These are phyloP conservation scores for Thalassoma bifasciatum DNA, from an alignment of 2,113 vertebrate genomes.

Conservation along the genomic window DNA sequence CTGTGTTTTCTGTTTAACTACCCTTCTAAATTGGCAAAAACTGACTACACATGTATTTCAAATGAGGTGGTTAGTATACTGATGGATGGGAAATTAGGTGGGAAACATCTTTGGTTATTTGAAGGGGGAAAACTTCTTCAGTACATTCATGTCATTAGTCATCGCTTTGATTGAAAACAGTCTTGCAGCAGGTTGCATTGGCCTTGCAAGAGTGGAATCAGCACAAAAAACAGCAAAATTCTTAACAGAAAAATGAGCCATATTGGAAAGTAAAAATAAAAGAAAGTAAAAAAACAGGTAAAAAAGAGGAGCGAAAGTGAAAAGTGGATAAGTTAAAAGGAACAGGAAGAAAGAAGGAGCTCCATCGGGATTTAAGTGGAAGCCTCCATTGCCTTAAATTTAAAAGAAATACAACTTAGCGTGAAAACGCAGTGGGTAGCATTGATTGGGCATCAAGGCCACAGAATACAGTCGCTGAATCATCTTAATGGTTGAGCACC, in stretches of 20 bases:
- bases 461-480: constrained; percentile 23
- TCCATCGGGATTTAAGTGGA: constrained; percentile 20
- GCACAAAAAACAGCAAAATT: neutral
- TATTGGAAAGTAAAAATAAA: neutral
- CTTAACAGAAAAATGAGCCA: constrained; percentile 6
- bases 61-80: neutral
- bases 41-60: neutral
- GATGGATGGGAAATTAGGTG: too few species aligned
- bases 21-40: too few species aligned
- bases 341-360: neutral
- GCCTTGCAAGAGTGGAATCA: constrained; percentile 16
- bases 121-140: too few species aligned
- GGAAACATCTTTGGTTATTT: too few species aligned
- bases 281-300: neutral
- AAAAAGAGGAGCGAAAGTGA: neutral
- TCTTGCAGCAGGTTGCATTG: neutral
- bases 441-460: constrained; percentile 43
- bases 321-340: neutral
- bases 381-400: constrained; percentile 21
- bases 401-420: constrained; percentile 29
- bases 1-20: too few species aligned
- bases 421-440: constrained; percentile 19
- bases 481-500: constrained; percentile 42
- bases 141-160: too few species aligned
- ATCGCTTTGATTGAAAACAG: too few species aligned